A percentile compares a stretch with the other conserved stretches of the same genome.
These are phyloP conservation scores for Elymnias hypermnestra DNA, from an alignment of 1,140 invertebrate genomes.

Conservation along the genomic window DNA sequence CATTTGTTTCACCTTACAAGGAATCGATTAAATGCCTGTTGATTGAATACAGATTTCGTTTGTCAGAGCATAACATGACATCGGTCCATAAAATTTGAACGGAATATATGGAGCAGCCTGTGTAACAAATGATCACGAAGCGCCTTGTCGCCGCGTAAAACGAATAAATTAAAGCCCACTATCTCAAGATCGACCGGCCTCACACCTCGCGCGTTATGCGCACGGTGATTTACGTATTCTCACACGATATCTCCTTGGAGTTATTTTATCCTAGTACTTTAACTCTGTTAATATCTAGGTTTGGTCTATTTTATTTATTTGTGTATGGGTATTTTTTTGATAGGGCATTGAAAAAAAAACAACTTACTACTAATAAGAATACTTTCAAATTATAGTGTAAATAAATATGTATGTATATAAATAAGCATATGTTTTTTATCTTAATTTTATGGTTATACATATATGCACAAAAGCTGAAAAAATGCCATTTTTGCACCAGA, in stretches of 20 bases:
- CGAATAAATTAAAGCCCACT: constrained; percentile 67
- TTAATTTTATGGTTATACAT: too few species aligned
- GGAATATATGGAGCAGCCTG: constrained; percentile 34
- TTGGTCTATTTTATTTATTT: background rate
- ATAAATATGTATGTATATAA: too few species aligned
- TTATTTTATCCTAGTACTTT: constrained; percentile 1
- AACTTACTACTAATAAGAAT: background rate
- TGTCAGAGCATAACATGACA: constrained; percentile 1
- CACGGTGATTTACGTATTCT: constrained; percentile 56
- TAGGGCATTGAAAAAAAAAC: too few species aligned
- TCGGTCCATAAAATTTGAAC: constrained; percentile 10
- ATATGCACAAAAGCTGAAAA: too few species aligned
- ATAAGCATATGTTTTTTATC: too few species aligned
- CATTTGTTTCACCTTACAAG: background rate
- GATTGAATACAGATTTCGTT: background rate
- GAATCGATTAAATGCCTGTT: background rate
- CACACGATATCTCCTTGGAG: constrained; percentile 35
- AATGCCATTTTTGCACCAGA: too few species aligned
- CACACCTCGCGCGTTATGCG: constrained; percentile 71
- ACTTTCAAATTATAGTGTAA: too few species aligned
- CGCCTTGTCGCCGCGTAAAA: constrained; percentile 71
- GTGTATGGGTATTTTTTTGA: too few species aligned
- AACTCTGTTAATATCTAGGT: background rate
- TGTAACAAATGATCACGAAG: constrained; percentile 41
- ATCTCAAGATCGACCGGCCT: constrained; percentile 68